Evolutionary conservation across 2,113 vertebrate species (phyloP), one percentile per base, ranked within the genome.

Genomic region (Ceyx margarethae): DNA sequence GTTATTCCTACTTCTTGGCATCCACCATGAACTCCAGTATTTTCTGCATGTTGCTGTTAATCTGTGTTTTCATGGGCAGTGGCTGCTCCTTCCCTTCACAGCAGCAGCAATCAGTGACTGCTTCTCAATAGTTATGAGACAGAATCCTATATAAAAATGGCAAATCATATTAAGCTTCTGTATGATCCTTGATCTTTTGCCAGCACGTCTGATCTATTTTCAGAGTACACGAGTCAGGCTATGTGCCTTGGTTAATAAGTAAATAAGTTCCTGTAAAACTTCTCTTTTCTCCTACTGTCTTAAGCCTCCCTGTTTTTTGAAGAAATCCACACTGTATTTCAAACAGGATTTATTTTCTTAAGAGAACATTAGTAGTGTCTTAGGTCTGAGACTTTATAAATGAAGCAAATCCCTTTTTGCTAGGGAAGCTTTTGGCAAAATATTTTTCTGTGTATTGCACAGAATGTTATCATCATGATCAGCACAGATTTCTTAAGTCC

Each of bases 221-320:
- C 78, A 91, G 96, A 95, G 76, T 37, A 61, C 74, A 35, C 2
- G 18, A 93, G 58, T 61, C 85, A 82, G 67, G 37, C 42, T 93
- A 23, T 69, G 72, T 53, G 77, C 54, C 81, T 46, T 51, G 50
- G 15, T 96, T 96, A 95, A 94, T 91, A 96, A 96, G 54, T 84
- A 91, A 90, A 92, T 46, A 94, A 75, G 22, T 87, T 94, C 87
- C 87, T 87, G 78, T 64, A 96, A 95, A 96, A 95, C 29, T 93
- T 72, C 72, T 65, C 82, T 66, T 48, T 91, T 79, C 81, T 87
- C 33, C 73, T 50, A 40, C 58, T 21, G 13, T 35, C 69, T 94
- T 94, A 95, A 94, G 81, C 23, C 31, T 90, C 81, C 53, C 4
- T 61, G 91, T 28, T 84, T 62, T 84, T 92, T 88, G 81, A 95